Evolutionary conservation across 2,113 vertebrate species (phyloP).

Genomic region (Ibidorhyncha struthersii): DNA sequence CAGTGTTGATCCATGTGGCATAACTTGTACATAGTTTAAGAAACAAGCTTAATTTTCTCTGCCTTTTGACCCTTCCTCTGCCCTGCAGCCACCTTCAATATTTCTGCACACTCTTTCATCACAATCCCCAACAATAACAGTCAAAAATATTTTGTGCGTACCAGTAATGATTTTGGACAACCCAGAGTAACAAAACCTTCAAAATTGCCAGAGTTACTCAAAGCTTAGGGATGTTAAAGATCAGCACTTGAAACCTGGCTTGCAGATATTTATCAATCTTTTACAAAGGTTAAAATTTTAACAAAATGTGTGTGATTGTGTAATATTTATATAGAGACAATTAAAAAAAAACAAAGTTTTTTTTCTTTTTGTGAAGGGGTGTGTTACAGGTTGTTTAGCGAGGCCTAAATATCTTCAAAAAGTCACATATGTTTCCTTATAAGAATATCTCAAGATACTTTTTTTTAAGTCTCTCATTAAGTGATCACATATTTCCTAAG

Average conservation of each 20-base stretch:
- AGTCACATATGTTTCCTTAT: neutral
- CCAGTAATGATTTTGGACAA: neutral
- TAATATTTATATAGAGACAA: neutral
- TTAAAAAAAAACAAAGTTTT: neutral
- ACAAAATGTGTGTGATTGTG: neutral
- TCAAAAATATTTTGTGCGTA: neutral
- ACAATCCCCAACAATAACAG: neutral
- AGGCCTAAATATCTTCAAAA: neutral
- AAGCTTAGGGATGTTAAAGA: neutral
- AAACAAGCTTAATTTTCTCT: neutral
- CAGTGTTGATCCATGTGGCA: neutral
- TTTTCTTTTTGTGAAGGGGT: neutral
- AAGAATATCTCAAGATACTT: neutral
- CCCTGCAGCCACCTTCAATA: neutral
- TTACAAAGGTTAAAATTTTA: neutral
- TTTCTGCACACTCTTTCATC: neutral
- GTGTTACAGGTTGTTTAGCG: neutral
- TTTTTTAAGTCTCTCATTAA: neutral
- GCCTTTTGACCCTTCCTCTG: neutral
- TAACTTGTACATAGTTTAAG: neutral
- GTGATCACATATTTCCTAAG: neutral
- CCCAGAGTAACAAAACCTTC: neutral
- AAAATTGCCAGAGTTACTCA: neutral
- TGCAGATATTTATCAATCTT: neutral
- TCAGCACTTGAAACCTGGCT: neutral